Evolutionary conservation across 2,888 invertebrate species (phyloP).

Genomic region (Hemicrepidius hirtus): DNA sequence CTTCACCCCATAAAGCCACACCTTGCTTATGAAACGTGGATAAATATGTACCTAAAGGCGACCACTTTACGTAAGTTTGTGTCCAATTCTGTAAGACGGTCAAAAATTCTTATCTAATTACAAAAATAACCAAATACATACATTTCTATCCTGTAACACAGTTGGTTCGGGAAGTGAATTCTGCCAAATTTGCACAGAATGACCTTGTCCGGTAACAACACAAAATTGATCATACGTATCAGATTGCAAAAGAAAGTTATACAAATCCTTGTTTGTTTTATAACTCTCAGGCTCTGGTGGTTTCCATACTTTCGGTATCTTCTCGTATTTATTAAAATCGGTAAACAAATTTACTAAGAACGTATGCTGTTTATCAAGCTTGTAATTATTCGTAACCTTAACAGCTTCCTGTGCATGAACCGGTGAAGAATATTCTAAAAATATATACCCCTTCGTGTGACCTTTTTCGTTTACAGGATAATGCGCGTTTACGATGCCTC

Average conservation of each 20-base stretch:
- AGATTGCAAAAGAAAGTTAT: slow-evolving; percentile 93
- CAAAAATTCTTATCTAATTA: slow-evolving; percentile 31
- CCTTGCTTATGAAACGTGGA: slow-evolving; percentile 97
- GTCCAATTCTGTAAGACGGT: slow-evolving; percentile 86
- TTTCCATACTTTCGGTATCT: slow-evolving; percentile 95
- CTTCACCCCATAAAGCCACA: slow-evolving; percentile 98
- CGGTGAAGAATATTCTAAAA: slow-evolving; percentile 92
- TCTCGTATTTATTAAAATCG: slow-evolving; percentile 95
- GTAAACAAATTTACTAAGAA: slow-evolving; percentile 95
- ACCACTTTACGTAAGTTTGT: slow-evolving; percentile 97
- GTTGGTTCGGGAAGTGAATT: slow-evolving; percentile 92
- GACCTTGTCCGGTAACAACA: slow-evolving; percentile 87
- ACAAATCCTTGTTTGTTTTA: slow-evolving; percentile 93
- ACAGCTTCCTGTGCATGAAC: slow-evolving; percentile 92
- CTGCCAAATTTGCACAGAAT: slow-evolving; percentile 87
- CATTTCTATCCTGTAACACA: slow-evolving; percentile 86
- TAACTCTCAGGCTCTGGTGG: slow-evolving; percentile 92
- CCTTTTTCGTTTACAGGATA: slow-evolving; percentile 91
- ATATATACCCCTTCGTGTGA: slow-evolving; percentile 93
- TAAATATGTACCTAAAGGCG: slow-evolving; percentile 96
- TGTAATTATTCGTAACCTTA: slow-evolving; percentile 91
- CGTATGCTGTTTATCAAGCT: slow-evolving; percentile 96
- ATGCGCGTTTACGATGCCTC: slow-evolving; percentile 89
- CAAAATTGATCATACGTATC: slow-evolving; percentile 98
- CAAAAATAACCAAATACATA: slow-evolving; percentile 66